phyloP scores from a whole-genome alignment of 2,113 vertebrate genomes.

The Brachypteracias leptosomus region DNA sequence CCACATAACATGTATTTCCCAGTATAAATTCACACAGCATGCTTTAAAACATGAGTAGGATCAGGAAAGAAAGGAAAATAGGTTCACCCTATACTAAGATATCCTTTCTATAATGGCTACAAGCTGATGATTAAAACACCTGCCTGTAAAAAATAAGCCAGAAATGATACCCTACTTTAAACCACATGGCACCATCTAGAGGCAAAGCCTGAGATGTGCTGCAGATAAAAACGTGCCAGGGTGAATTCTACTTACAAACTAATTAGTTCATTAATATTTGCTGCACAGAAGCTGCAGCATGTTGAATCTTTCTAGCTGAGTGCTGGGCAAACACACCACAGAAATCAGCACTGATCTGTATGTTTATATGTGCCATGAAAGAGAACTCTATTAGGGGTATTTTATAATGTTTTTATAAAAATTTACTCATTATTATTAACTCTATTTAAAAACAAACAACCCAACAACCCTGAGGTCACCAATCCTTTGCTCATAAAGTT shows the following conservation, averaged over 20 bases:
- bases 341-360: not conserved
- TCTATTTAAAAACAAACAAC: too few species aligned
- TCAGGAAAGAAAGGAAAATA: not conserved
- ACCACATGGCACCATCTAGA: slow-evolving; percentile 29
- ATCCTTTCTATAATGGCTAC: not conserved
- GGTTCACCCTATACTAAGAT: not conserved
- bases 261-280: not conserved
- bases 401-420: too few species aligned
- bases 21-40: not conserved
- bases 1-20: not conserved
- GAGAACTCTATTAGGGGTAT: too few species aligned
- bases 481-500: not conserved
- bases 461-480: not conserved
- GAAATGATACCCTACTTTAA: not conserved
- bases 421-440: too few species aligned
- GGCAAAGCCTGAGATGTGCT: not conserved
- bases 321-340: not conserved
- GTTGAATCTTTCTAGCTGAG: not conserved
- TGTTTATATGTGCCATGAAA: not conserved
- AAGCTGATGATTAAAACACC: not conserved
- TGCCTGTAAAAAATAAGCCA: not conserved
- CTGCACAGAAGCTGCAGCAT: not conserved
- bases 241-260: not conserved
- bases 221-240: not conserved
- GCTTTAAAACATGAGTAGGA: not conserved